Evolutionary conservation across 2,797 vertebrate genomes (phyloP).

Genomic region (Acomys russatus): DNA sequence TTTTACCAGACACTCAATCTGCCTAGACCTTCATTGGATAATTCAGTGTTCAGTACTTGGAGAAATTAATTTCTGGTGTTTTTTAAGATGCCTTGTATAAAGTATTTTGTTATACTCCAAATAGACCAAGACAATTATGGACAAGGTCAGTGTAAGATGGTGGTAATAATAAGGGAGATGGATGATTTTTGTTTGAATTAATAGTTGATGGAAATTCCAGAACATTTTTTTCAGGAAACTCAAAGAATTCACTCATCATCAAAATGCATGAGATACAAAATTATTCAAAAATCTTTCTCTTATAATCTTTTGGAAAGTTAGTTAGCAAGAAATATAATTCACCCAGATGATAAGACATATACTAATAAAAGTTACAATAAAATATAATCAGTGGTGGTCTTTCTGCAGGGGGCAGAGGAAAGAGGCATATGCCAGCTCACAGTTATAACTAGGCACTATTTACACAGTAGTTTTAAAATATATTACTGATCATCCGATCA

Average conservation of each 20-base stretch:
- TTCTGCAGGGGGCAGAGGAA: neutral
- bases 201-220: neutral
- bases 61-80: neutral
- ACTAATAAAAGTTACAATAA: neutral
- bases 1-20: neutral
- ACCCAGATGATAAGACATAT: neutral
- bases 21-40: neutral
- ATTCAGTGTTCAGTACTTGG: neutral
- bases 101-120: neutral
- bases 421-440: no score
- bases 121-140: neutral
- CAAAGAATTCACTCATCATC: neutral
- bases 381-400: neutral
- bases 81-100: neutral
- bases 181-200: neutral
- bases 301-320: neutral
- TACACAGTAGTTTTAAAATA: neutral
- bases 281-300: neutral
- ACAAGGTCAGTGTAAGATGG: neutral
- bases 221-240: neutral
- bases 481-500: neutral
- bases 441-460: neutral
- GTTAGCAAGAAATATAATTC: neutral
- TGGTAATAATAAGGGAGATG: neutral
- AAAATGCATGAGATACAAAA: neutral